Evolutionary conservation across 2,113 vertebrate genomes (phyloP), one percentile per base, ranked within the genome.

Genomic region (Terrapene triunguis): DNA sequence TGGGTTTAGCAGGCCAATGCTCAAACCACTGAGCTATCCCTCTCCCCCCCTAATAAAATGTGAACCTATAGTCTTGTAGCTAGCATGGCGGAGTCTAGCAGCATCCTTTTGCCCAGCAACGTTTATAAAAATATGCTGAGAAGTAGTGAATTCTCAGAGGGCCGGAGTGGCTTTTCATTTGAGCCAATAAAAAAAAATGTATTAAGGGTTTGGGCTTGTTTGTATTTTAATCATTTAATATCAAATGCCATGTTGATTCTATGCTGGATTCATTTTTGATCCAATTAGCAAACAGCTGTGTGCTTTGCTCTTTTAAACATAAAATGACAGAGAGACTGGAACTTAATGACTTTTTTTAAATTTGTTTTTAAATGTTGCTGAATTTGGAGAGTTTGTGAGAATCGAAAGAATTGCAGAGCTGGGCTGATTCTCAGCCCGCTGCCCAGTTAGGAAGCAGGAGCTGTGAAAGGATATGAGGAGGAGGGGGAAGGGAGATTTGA

Each of bases 321-420:
- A 8, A 32, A 5, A 24, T 29, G 42, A 62, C 62, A 25, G 42
- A 42, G 53, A 42, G 42, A 59, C 29, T 53, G 53, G 80, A 12
- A 38, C 51, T 10, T 79, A 13, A n/a, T 10, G 24, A 42, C 11
- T 22, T 48, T 27, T 22, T 29, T 84, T 65, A 47, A 4, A 2
- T 38, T 47, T 55, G 14, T 57, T 81, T 89, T 62, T 51, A 76
- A 78, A 14, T 14, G 14, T 6, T 1, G 0, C 42, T 2, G 0
- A 9, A 65, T 92, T 32, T 51, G 13, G 12, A 32, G 35, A 19
- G 62, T 19, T 65, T 0, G 0, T 3, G 80, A 84, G 29, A 50
- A 29, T 55, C 29, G 12, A 47, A 81, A 42, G 22, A 47, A 25
- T 89, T 74, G 25, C 44, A 25, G 74, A 2, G 74, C 62, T 65